These are phyloP conservation scores for Drosophila planitibia DNA, from an alignment of 2,888 invertebrate genomes.

Conservation along the genomic window DNA sequence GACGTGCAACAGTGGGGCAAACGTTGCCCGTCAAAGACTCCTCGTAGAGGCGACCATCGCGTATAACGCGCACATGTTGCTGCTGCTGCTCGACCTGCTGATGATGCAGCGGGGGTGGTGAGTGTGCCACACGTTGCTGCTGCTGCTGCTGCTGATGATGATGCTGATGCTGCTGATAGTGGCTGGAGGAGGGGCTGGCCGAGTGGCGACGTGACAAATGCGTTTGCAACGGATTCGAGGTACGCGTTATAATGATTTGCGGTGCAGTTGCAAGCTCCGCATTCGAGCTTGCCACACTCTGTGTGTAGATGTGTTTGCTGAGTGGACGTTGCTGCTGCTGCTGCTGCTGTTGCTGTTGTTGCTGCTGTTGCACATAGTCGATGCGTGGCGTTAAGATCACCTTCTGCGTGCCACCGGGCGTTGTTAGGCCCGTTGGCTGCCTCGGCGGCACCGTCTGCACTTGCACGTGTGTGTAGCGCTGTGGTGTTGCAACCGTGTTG, in stretches of 20 bases:
- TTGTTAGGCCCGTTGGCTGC: constrained; percentile 73
- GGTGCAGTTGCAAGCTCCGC: constrained; percentile 54
- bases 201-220: constrained; percentile 78
- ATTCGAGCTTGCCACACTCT: constrained; percentile 35
- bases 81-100: constrained; percentile 43
- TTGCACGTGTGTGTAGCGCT: constrained; percentile 83
- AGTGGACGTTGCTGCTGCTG: constrained; percentile 34
- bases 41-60: constrained; percentile 85
- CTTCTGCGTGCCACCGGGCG: constrained; percentile 81
- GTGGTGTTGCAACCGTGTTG: constrained; percentile 35
- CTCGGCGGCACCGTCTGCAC: constrained; percentile 83
- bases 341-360: constrained; percentile 31
- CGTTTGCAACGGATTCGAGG: constrained; percentile 41
- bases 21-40: constrained; percentile 59
- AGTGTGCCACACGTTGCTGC: constrained; percentile 29
- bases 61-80: constrained; percentile 85
- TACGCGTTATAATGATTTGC: constrained; percentile 84
- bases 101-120: constrained; percentile 43
- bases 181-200: constrained; percentile 75
- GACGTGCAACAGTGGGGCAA: constrained; percentile 51
- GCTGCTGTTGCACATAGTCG: constrained; percentile 79
- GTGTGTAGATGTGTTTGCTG: constrained; percentile 66
- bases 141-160: constrained; percentile 24
- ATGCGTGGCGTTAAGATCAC: constrained; percentile 83
- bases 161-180: constrained; percentile 62